Evolutionary conservation across 2,797 vertebrate species (phyloP).

Genomic region (Notoglanidium macrostoma): DNA sequence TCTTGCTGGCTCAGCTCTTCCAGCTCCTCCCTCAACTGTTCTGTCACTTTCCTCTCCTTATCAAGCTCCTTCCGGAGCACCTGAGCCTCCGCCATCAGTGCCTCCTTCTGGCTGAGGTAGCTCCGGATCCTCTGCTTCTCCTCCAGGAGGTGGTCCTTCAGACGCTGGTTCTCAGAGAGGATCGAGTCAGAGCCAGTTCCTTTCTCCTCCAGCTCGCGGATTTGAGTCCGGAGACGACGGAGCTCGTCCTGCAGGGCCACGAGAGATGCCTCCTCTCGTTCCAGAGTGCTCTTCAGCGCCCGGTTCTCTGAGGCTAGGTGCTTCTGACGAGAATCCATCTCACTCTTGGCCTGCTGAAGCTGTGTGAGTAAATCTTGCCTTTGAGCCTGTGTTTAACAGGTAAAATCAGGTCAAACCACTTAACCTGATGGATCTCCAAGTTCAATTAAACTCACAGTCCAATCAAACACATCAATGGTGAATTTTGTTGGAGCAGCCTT

Average conservation of each 20-base stretch:
- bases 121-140: constrained; percentile 77
- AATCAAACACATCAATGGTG: neutral
- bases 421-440: neutral
- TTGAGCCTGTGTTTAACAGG: constrained; percentile 71
- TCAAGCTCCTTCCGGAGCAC: constrained; percentile 82
- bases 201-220: constrained; percentile 80
- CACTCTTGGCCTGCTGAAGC: constrained; percentile 72
- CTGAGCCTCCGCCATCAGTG: constrained; percentile 79
- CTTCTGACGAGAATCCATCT: constrained; percentile 76
- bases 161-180: constrained; percentile 83
- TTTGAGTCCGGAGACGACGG: constrained; percentile 79
- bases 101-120: constrained; percentile 81
- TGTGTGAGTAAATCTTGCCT: constrained; percentile 76
- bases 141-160: constrained; percentile 85
- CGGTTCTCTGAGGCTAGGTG: constrained; percentile 82
- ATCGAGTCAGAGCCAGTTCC: constrained; percentile 74
- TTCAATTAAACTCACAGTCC: neutral
- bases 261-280: constrained; percentile 82
- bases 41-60: constrained; percentile 76
- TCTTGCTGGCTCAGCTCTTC: constrained; percentile 71
- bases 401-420: neutral
- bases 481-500: neutral
- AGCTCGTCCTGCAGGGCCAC: constrained; percentile 84
- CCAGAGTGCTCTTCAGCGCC: constrained; percentile 80
- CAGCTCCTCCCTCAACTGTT: constrained; percentile 79